phyloP scores from a whole-genome alignment of 2,797 vertebrate species.

The Psittacula derbiana region DNA sequence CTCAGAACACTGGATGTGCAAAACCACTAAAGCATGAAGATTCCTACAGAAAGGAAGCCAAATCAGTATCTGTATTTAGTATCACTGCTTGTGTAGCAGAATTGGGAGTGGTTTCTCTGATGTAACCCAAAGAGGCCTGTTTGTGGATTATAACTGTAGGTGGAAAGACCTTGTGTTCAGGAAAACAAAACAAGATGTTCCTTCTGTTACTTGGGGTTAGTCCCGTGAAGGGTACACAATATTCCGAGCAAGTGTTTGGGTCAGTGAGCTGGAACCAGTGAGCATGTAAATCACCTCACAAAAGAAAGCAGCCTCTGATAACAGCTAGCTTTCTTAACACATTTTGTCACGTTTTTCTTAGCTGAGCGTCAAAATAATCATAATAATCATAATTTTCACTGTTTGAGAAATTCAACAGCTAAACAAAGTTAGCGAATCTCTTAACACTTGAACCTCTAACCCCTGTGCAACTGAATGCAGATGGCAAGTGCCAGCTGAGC shows the following conservation, averaged over 20 bases:
- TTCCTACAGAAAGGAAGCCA: not conserved
- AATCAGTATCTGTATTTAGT: not conserved
- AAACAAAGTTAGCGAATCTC: not conserved
- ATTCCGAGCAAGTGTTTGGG: not conserved
- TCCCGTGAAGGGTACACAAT: not conserved
- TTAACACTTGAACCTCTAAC: not conserved
- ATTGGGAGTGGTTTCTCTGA: not conserved
- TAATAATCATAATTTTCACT: not conserved
- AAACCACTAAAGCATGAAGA: not conserved
- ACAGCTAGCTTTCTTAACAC: not conserved
- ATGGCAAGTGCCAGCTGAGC: not conserved
- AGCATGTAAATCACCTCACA: not conserved
- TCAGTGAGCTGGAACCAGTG: not conserved
- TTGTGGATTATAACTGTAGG: not conserved
- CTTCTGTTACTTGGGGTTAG: not conserved
- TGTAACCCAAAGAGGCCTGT: not conserved
- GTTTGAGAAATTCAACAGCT: not conserved
- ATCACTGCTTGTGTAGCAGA: not conserved
- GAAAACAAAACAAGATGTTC: rapidly evolving
- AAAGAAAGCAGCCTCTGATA: not conserved
- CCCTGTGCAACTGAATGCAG: too few relatives aligned
- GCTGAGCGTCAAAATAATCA: not conserved
- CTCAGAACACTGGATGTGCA: not conserved
- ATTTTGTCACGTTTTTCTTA: not conserved
- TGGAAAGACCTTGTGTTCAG: not conserved